Evolutionary conservation across 2,113 vertebrate genomes (phyloP).

Genomic region (Neogobius melanostomus): DNA sequence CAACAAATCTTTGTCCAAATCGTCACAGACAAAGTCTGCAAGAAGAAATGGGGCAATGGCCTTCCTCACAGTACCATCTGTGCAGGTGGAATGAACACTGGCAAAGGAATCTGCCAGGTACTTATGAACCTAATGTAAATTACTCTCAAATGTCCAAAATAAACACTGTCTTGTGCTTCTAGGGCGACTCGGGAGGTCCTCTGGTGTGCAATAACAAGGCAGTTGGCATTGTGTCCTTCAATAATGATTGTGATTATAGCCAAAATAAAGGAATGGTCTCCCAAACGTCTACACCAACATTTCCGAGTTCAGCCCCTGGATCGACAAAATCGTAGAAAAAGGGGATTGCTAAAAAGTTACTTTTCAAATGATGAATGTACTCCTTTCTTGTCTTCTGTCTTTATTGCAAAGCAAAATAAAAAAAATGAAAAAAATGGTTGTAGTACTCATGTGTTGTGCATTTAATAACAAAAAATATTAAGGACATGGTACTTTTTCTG

Average conservation of each 20-base stretch:
- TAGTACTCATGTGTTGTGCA: too few species aligned
- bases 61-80: conserved; percentile 55
- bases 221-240: conserved; percentile 82
- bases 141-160: background rate
- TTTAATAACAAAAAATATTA: too few species aligned
- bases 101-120: conserved; percentile 66
- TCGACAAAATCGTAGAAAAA: conserved; percentile 32
- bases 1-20: conserved; percentile 25
- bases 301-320: conserved; percentile 57
- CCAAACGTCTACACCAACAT: conserved; percentile 70
- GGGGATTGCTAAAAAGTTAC: conserved; percentile 12
- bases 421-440: too few species aligned
- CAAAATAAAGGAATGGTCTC: background rate
- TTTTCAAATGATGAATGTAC: background rate
- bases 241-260: conserved; percentile 26
- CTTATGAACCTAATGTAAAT: background rate
- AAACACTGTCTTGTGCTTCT: conserved; percentile 2
- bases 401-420: background rate
- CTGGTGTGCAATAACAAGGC: conserved; percentile 72
- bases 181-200: conserved; percentile 87
- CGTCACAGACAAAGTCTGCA: conserved; percentile 32
- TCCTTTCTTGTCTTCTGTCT: background rate
- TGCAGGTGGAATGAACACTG: conserved; percentile 47
- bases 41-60: background rate
- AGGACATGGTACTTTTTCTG: too few species aligned